A percentile compares a stretch with the other conserved stretches of the same genome.
These are phyloP conservation scores for Caenorhabditis japonica DNA, from an alignment of 2,888 invertebrate species.

Conservation along the genomic window DNA sequence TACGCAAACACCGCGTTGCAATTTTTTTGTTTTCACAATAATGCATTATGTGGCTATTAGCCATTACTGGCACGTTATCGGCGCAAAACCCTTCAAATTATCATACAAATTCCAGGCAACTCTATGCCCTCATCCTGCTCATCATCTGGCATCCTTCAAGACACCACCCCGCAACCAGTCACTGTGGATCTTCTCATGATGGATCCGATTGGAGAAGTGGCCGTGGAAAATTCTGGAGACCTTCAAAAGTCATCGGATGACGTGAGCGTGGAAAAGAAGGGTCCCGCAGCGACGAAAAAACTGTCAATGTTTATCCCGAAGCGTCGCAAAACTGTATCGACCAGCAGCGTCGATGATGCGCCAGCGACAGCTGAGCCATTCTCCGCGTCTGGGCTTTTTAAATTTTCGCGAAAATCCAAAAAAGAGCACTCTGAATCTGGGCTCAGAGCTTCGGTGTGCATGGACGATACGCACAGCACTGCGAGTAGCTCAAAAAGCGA, in stretches of 20 bases:
- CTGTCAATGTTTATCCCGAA: conserved; percentile 61
- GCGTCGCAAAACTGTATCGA: conserved; percentile 55
- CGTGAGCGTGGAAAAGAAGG: neutral
- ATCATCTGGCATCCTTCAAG: conserved; percentile 54
- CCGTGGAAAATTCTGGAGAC: conserved; percentile 4
- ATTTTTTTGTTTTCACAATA: no score
- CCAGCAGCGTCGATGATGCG: conserved; percentile 48
- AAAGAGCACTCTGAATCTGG: conserved; percentile 39
- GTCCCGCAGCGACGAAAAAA: conserved; percentile 40
- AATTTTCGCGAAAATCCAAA: conserved; percentile 46
- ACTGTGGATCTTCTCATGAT: conserved; percentile 50
- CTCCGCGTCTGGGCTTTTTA: conserved; percentile 44
- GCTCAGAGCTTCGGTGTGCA: conserved; percentile 39
- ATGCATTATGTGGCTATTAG: no score
- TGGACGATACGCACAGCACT: conserved; percentile 70
- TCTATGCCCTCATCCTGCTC: conserved; percentile 57
- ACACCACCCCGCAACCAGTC: conserved; percentile 17
- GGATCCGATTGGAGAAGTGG: conserved; percentile 49
- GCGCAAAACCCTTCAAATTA: no score
- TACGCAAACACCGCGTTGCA: no score
- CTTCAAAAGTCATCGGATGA: conserved; percentile 34
- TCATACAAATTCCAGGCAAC: conserved; percentile 51
- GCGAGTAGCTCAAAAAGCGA: conserved; percentile 71
- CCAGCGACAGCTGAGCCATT: conserved; percentile 29
- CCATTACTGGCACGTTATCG: no score